Conservation (phyloP, 2,888 invertebrate genomes). For the Polydrusus pterygomalis region DNA sequence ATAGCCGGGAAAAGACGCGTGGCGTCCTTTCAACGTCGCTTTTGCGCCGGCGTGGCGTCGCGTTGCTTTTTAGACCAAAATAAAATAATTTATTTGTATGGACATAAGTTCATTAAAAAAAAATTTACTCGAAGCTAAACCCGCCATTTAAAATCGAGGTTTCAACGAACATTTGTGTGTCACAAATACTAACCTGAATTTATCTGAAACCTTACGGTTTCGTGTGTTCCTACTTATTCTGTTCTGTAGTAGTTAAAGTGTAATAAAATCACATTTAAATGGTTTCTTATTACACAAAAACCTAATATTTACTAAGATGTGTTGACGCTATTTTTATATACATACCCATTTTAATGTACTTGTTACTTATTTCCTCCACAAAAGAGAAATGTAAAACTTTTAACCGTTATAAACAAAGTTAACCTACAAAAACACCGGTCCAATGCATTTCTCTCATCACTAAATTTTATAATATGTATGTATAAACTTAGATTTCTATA, state of each 20-base stretch:
- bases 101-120: neutral
- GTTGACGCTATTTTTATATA: constrained; percentile 6
- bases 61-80: constrained; percentile 5
- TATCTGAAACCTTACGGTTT: neutral
- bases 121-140: neutral
- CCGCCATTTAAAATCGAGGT: no score
- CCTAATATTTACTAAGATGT: neutral
- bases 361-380: constrained; percentile 36
- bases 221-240: no score
- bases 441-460: constrained; percentile 42
- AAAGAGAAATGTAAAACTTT: constrained; percentile 34
- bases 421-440: constrained; percentile 52
- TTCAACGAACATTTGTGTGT: no score
- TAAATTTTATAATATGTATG: constrained; percentile 24
- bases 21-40: no score
- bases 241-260: neutral
- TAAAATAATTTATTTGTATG: neutral
- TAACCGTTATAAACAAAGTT: constrained; percentile 54
- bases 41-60: neutral
- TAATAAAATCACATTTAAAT: neutral
- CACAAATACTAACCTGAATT: neutral
- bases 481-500: constrained; percentile 25
- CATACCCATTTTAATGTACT: constrained; percentile 49
- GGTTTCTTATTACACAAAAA: constrained; percentile 1
- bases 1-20: neutral